A percentile compares a stretch with the other conserved stretches of the same genome.
These are phyloP conservation scores for Bembecia ichneumoniformis DNA, from an alignment of 2,888 invertebrate genomes.

Conservation along the genomic window DNA sequence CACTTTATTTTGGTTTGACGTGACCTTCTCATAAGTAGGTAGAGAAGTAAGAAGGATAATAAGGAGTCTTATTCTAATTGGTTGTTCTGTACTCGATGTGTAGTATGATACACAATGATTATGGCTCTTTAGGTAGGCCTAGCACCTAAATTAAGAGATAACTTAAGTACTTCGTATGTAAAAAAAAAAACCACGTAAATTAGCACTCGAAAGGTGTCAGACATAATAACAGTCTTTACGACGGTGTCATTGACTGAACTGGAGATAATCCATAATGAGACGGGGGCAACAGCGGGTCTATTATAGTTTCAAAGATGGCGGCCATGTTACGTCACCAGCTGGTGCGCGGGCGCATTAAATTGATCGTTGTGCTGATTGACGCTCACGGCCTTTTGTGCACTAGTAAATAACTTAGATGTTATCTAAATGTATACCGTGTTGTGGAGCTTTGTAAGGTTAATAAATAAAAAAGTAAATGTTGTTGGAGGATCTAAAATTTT, in stretches of 20 bases:
- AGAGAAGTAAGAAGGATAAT: too few species aligned
- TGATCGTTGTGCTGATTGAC: slow-evolving; percentile 45
- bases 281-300: slow-evolving; percentile 3
- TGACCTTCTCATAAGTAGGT: too few species aligned
- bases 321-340: slow-evolving; percentile 29
- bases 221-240: not conserved
- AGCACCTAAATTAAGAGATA: too few species aligned
- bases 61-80: too few species aligned
- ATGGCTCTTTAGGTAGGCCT: too few species aligned
- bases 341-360: slow-evolving; percentile 35
- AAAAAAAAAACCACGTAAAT: not conserved
- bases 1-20: too few species aligned
- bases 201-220: not conserved
- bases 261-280: not conserved
- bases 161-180: too few species aligned
- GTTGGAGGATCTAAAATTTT: not conserved
- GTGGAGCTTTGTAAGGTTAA: not conserved
- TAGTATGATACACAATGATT: too few species aligned
- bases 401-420: not conserved
- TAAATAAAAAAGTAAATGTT: not conserved
- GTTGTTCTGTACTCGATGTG: too few species aligned
- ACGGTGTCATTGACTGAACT: slow-evolving; percentile 1
- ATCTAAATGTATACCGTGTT: not conserved
- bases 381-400: slow-evolving; percentile 27
- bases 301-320: slow-evolving; percentile 31